A percentile compares a stretch with the other conserved stretches of the same genome.
These are phyloP conservation scores for Drosophila testacea DNA, from an alignment of 2,888 invertebrate species.

Conservation along the genomic window DNA sequence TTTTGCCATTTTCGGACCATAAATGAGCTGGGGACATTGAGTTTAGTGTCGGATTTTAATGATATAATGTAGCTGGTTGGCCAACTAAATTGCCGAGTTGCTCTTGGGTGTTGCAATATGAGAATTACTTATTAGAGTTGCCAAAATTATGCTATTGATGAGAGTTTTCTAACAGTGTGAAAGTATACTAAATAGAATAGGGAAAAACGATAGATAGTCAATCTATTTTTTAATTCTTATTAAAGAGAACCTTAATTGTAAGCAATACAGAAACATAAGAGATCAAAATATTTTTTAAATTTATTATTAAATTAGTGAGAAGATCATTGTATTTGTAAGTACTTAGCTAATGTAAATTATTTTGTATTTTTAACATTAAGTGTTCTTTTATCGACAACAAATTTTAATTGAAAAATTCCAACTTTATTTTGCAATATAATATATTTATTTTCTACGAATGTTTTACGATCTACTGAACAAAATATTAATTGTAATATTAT, in stretches of 20 bases:
- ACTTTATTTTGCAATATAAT: too few species aligned
- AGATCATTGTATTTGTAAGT: too few species aligned
- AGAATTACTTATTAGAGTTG: conserved; percentile 7
- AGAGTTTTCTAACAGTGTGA: not conserved
- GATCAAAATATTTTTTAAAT: not conserved
- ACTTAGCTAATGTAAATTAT: too few species aligned
- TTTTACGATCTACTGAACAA: too few species aligned
- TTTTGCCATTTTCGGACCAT: conserved; percentile 33
- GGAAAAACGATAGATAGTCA: not conserved
- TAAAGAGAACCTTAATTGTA: not conserved
- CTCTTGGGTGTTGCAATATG: conserved; percentile 8
- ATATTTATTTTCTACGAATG: too few species aligned
- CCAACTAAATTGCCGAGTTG: conserved; percentile 12
- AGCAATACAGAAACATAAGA: not conserved
- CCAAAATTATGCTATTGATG: conserved; percentile 7
- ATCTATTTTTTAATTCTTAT: not conserved
- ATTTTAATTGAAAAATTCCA: too few species aligned
- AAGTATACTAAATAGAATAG: not conserved
- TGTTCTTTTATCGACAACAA: not conserved
- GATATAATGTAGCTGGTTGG: conserved; percentile 26
- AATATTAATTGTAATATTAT: too few species aligned
- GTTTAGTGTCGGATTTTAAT: conserved; percentile 32
- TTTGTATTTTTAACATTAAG: too few species aligned
- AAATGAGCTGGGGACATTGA: conserved; percentile 20
- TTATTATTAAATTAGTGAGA: too few species aligned